A percentile compares a stretch with the other conserved stretches of the same genome.
These are phyloP conservation scores for Drosophila multiciliata DNA, from an alignment of 2,888 invertebrate species.

Conservation along the genomic window DNA sequence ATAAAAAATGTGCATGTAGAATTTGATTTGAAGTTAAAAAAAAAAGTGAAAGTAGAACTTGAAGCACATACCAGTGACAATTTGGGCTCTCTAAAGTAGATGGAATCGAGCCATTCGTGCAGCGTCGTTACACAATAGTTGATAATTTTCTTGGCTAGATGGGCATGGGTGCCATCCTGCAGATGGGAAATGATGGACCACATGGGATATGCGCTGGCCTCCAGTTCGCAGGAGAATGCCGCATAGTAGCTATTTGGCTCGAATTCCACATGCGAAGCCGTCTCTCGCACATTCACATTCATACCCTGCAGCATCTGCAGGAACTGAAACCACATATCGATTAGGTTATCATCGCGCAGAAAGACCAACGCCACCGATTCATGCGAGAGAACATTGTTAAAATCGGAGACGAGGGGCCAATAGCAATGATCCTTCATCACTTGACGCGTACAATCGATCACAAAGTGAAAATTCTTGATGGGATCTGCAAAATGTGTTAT, in stretches of 20 bases:
- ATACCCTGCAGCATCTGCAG: constrained; percentile 98
- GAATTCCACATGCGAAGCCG: constrained; percentile 96
- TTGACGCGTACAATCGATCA: constrained; percentile 95
- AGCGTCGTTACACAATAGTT: constrained; percentile 91
- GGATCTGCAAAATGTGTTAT: constrained; percentile 86
- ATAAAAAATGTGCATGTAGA: background rate
- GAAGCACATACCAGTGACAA: constrained; percentile 82
- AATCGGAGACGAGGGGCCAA: constrained; percentile 98
- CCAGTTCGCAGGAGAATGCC: constrained; percentile 98
- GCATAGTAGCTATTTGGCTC: constrained; percentile 99
- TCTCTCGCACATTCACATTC: constrained; percentile 97
- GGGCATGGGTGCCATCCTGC: constrained; percentile 89
- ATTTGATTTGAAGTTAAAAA: background rate
- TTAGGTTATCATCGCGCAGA: constrained; percentile 93
- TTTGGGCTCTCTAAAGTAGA: constrained; percentile 89
- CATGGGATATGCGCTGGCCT: constrained; percentile 98
- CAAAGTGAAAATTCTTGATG: constrained; percentile 92
- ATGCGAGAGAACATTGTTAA: constrained; percentile 98
- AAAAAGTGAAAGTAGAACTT: background rate
- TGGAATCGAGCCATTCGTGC: constrained; percentile 95
- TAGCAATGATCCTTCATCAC: constrained; percentile 99
- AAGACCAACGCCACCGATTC: constrained; percentile 95
- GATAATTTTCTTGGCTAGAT: constrained; percentile 91
- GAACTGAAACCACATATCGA: constrained; percentile 98
- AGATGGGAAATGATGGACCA: constrained; percentile 97